phyloP scores from a whole-genome alignment of 2,888 invertebrate species.

The Trachelus troglodyta region DNA sequence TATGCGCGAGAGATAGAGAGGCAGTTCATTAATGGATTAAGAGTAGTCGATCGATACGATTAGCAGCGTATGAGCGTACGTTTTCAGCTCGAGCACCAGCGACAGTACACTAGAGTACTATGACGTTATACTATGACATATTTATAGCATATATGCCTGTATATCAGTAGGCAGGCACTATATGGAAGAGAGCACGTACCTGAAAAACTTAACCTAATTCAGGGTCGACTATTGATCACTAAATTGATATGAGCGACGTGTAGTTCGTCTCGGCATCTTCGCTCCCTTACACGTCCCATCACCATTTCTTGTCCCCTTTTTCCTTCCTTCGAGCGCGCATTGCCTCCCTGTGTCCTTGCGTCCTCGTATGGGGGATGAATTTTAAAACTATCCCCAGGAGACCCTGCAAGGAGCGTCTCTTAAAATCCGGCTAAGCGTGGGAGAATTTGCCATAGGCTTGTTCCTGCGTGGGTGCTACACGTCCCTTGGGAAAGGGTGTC shows the following conservation, averaged over 20 bases:
- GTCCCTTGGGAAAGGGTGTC: slow-evolving; percentile 44
- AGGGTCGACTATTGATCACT: slow-evolving; percentile 31
- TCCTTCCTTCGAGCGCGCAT: background rate
- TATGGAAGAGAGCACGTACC: background rate
- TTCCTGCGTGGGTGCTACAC: slow-evolving; percentile 57
- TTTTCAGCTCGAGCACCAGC: background rate
- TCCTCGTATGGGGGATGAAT: slow-evolving; percentile 61
- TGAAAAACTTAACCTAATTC: background rate
- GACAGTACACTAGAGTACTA: background rate
- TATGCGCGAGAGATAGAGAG: slow-evolving; percentile 17
- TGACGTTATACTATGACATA: background rate
- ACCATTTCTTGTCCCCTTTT: background rate
- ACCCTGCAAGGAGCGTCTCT: slow-evolving; percentile 42
- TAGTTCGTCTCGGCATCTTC: slow-evolving; percentile 32
- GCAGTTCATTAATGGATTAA: slow-evolving; percentile 60
- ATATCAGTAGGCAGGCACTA: background rate
- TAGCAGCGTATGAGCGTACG: slow-evolving; percentile 27
- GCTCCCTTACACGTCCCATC: slow-evolving; percentile 12
- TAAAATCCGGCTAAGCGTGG: slow-evolving; percentile 61
- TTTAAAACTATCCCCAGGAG: slow-evolving; percentile 64
- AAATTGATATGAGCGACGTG: slow-evolving; percentile 61
- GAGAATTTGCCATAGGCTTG: slow-evolving; percentile 35
- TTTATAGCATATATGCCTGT: background rate
- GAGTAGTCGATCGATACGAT: slow-evolving; percentile 53
- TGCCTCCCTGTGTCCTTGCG: slow-evolving; percentile 31